A percentile compares a stretch with the other conserved stretches of the same genome.
These are phyloP conservation scores for Sebastes taczanowskii DNA, from an alignment of 2,797 vertebrate species.

Conservation along the genomic window DNA sequence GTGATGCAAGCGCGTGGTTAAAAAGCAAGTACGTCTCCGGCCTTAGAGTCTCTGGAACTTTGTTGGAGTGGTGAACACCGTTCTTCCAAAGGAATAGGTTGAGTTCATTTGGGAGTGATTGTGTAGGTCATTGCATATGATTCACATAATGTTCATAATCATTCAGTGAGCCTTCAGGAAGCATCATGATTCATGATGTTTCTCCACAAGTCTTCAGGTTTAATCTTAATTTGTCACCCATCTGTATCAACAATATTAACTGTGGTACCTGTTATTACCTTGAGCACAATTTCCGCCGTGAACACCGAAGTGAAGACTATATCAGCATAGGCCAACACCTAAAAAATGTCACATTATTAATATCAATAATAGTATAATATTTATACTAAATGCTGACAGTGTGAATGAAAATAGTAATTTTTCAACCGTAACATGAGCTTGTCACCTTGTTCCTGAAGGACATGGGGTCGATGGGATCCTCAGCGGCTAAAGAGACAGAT, in stretches of 20 bases:
- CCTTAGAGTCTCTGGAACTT: not conserved
- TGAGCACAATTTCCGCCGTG: constrained; percentile 93
- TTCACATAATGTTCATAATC: not conserved
- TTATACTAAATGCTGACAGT: not conserved
- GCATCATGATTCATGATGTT: not conserved
- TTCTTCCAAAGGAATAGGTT: not conserved
- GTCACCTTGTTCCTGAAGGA: constrained; percentile 91
- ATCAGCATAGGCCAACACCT: constrained; percentile 92
- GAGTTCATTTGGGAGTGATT: not conserved
- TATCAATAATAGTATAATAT: not conserved
- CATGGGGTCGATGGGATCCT: constrained; percentile 91
- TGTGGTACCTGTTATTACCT: constrained; percentile 78
- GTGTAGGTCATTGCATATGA: not conserved
- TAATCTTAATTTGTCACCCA: not conserved
- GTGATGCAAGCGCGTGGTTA: not conserved
- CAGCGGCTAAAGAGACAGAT: constrained; percentile 91
- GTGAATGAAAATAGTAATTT: not conserved
- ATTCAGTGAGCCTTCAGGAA: not conserved
- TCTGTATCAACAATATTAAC: not conserved
- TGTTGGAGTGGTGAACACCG: not conserved
- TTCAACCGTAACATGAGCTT: not conserved
- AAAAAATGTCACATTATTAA: constrained; percentile 5
- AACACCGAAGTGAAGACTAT: constrained; percentile 93
- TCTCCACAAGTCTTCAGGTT: not conserved
- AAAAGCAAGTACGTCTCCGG: not conserved